Base-by-base conservation (phyloP, 2,797 vertebrate genomes). In the Hyperoplus immaculatus region DNA sequence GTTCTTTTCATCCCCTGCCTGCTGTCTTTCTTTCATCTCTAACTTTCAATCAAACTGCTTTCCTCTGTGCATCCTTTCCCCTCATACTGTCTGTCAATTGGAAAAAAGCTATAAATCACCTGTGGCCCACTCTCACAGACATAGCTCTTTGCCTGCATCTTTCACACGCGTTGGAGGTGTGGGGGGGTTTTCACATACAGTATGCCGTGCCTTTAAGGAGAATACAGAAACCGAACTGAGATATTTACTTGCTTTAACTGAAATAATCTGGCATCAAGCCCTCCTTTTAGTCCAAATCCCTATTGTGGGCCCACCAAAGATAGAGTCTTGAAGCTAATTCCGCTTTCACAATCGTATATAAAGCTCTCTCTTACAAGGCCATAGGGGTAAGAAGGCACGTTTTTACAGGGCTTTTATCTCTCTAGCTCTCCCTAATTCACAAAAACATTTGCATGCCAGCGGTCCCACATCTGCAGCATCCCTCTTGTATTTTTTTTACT, bases 71-170 rank as follows among this genome's bases (percentile, higher is more conserved):
- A 76, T 47, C 62, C 13, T 6, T 29, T 29, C 55, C 15, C 45
- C 76, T 82, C 65, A 57, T 81, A 66, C 60, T 67, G 54, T 81
- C 71, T 70, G 66, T 77, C 87, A 78, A 45, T 72, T 56, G 54
- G 51, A 41, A 75, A 41, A 75, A 58, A 39, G 42, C 55, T 72
- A 49, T 55, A 65, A 65, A 78, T 75, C 81, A 71, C 69, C 73
- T 78, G 45, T 11, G 45, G 42, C 61, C 49, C 29, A 46, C 18
- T 70, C 29, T 12, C 36, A 62, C 59, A 21, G 3, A 14, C 6
- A 42, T 13, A 42, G 49, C n/a, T 53, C 38, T 29, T 47, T 51
- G 18, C 81, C 60, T 75, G 41, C 43, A 8, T 53, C n/a, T 16
- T 72, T 64, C 46, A 51, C 62, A 62, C 50, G 51, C 43, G 36